A percentile compares a stretch with the other conserved stretches of the same genome.
phyloP scores from a whole-genome alignment of 2,797 vertebrate genomes.

The Sardinella longiceps region DNA sequence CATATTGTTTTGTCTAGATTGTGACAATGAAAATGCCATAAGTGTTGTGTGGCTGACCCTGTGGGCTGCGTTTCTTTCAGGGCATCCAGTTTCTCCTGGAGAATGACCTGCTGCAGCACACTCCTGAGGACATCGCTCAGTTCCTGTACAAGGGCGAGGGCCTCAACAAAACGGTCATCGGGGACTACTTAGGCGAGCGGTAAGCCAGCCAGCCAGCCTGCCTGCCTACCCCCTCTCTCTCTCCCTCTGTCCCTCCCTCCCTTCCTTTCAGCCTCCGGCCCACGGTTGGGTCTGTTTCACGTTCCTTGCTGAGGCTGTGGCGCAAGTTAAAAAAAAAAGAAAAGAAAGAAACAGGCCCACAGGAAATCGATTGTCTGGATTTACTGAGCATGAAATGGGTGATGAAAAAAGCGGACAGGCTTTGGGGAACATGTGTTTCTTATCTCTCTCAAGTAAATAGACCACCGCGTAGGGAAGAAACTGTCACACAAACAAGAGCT shows the following conservation, averaged over 20 bases:
- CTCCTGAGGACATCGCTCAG: slow-evolving; percentile 87
- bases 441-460: slow-evolving; percentile 55
- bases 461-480: slow-evolving; percentile 47
- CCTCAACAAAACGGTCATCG: slow-evolving; percentile 92
- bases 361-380: slow-evolving; percentile 67
- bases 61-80: slow-evolving; percentile 61
- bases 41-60: not conserved
- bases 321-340: not conserved
- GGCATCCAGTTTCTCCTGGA: slow-evolving; percentile 90
- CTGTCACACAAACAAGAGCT: slow-evolving; percentile 59
- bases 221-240: not conserved
- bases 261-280: not conserved
- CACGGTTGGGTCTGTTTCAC: not conserved
- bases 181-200: slow-evolving; percentile 87
- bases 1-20: not conserved
- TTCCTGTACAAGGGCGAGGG: slow-evolving; percentile 94
- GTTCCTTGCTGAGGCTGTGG: slow-evolving; percentile 43
- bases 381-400: slow-evolving; percentile 56
- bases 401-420: slow-evolving; percentile 48
- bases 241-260: not conserved
- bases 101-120: slow-evolving; percentile 87
- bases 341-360: slow-evolving; percentile 43
- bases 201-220: slow-evolving; percentile 56
- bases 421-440: slow-evolving; percentile 62
- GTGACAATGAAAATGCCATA: not conserved